Base-by-base conservation (phyloP, 2,797 vertebrate species). In the Eulemur albifrons region DNA sequence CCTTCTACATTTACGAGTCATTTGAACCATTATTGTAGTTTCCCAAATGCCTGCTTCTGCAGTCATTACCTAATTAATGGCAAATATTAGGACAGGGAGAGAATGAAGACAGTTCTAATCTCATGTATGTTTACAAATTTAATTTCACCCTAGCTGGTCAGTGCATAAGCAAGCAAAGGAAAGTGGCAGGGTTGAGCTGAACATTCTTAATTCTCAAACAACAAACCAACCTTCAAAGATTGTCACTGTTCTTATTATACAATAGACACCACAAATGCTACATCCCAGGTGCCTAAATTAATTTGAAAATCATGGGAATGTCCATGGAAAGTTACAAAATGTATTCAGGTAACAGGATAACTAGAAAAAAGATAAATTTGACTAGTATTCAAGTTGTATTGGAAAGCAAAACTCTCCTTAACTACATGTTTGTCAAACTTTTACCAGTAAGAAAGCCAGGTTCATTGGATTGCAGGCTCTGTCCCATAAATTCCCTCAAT, bases 321-420 rank as follows among this genome's bases (percentile, higher is more conserved):
- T 90, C 69, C 52, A 54, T 45, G 45, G 27, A 93, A 92, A 84
- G 21, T 83, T 84, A 93, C 61, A 79, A 82, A 88, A 93, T 9
- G 2, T 6, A 80, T 27, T 10, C 30, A 94, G n/a, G 65, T 75
- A 90, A 93, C 30, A 70, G 70, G 76, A 63, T 32, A 54, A 14
- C 61, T 17, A 9, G 67, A 21, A 50, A 54, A 25, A 40, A 63
- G 27, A 30, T 9, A 90, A 72, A 77, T 59, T 40, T 8, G 43
- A 82, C 13, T 67, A 40, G 21, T n/a, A 65, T 43, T 67, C 45
- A 67, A 75, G 40, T 72, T 80, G 32, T 21, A 23, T 8, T 83
- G 43, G 63, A 87, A 89, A 91, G 45, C 15, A 65, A 72, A 63
- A 7, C 17, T 86, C 32, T 70, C 25, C 18, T 65, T 7, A 65